Evolutionary conservation across 2,888 invertebrate species (phyloP).

Genomic region (Archips crataeganus): DNA sequence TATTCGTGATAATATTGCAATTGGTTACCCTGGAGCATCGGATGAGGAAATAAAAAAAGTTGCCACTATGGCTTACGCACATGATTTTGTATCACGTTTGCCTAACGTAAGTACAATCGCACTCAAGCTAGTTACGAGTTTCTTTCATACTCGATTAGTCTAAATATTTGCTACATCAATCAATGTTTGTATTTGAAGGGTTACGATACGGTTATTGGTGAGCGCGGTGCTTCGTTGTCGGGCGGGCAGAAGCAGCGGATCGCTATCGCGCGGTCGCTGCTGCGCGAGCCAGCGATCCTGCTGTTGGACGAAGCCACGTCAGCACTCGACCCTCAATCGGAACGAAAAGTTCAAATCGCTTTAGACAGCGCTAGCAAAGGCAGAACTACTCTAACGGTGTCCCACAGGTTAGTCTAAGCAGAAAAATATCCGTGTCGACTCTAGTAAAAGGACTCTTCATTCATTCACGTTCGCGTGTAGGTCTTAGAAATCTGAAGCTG

Average conservation of each 20-base stretch:
- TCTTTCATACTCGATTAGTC: not conserved
- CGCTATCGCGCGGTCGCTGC: conserved; percentile 93
- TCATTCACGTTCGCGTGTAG: not conserved
- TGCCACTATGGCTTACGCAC: conserved; percentile 88
- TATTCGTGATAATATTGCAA: conserved; percentile 86
- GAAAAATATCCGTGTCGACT: too few species aligned
- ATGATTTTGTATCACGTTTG: conserved; percentile 87
- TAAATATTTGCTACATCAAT: too few species aligned
- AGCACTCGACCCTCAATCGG: conserved; percentile 92
- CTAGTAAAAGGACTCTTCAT: not conserved
- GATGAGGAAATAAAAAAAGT: conserved; percentile 87
- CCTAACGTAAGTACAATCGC: conserved; percentile 77
- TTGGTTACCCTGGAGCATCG: conserved; percentile 86
- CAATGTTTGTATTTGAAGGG: conserved; percentile 69
- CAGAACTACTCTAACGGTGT: conserved; percentile 90
- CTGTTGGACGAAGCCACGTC: conserved; percentile 94
- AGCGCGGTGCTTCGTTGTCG: conserved; percentile 92
- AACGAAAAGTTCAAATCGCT: conserved; percentile 92
- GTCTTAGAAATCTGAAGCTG: not conserved
- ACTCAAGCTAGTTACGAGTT: not conserved
- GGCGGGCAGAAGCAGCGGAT: conserved; percentile 95
- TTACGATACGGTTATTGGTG: conserved; percentile 92
- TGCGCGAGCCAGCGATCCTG: conserved; percentile 90
- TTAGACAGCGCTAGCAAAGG: conserved; percentile 90
- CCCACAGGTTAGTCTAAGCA: conserved; percentile 82